phyloP scores from a whole-genome alignment of 2,888 invertebrate species.

The Machimus atricapillus region DNA sequence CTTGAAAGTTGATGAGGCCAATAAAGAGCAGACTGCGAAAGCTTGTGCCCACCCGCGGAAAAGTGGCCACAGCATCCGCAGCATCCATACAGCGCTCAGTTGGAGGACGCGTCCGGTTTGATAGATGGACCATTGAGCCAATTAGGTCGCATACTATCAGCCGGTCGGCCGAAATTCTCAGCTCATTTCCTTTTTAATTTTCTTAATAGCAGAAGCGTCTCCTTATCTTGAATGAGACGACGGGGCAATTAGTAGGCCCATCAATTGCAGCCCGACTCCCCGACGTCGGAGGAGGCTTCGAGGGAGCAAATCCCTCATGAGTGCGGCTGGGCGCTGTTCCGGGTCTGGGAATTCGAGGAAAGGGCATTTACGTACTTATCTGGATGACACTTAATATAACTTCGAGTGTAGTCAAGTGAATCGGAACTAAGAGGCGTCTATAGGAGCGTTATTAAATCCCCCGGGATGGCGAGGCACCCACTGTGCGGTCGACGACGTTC shows the following conservation, averaged over 20 bases:
- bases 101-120: neutral
- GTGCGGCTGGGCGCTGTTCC: constrained; percentile 1
- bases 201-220: constrained; percentile 29
- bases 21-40: constrained; percentile 29
- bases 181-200: constrained; percentile 39
- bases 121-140: constrained; percentile 37
- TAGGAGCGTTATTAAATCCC: constrained; percentile 32
- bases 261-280: constrained; percentile 27
- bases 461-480: constrained; percentile 21
- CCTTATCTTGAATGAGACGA: constrained; percentile 18
- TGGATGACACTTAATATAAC: constrained; percentile 38
- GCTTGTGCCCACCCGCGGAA: neutral
- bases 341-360: neutral
- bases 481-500: neutral
- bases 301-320: constrained; percentile 30
- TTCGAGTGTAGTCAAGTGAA: constrained; percentile 30
- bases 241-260: constrained; percentile 39
- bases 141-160: constrained; percentile 35
- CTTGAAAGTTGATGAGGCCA: constrained; percentile 11
- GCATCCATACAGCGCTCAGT: neutral
- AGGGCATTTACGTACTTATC: constrained; percentile 30
- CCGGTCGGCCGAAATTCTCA: constrained; percentile 26
- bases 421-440: constrained; percentile 37
- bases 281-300: neutral
- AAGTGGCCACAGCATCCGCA: neutral